Conservation (phyloP, 1,140 invertebrate genomes). For the Pogonomyrmex barbatus region DNA sequence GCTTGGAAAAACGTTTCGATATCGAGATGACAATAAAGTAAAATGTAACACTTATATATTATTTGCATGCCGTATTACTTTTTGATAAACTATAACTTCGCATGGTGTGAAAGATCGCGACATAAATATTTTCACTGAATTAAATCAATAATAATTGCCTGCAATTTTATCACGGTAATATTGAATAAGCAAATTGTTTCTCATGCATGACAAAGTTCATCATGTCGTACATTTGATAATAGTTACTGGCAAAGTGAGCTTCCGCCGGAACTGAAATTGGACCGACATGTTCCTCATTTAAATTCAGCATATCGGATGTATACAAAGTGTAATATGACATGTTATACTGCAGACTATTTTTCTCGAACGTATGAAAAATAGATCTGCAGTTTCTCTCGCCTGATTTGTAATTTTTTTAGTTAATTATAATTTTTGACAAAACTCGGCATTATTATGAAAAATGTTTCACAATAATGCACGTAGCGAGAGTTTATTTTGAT, state of each 20-base stretch:
- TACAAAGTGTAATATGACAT: not conserved
- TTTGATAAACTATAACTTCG: not conserved
- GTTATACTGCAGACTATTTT: not conserved
- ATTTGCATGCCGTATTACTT: not conserved
- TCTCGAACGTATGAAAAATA: not conserved
- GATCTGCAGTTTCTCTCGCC: not conserved
- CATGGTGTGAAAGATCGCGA: not conserved
- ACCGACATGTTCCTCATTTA: slow-evolving; percentile 60
- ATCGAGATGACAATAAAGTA: not conserved
- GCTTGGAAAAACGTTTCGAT: not conserved
- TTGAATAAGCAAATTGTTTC: slow-evolving; percentile 49
- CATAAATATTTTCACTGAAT: not conserved
- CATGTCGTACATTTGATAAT: slow-evolving; percentile 48
- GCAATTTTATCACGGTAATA: slow-evolving; percentile 19
- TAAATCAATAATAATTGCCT: not conserved
- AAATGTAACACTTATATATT: not conserved
- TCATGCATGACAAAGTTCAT: slow-evolving; percentile 49
- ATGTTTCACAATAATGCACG: not conserved
- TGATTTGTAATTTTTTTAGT: not conserved
- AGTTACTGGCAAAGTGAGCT: slow-evolving; percentile 58
- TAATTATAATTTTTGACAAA: not conserved
- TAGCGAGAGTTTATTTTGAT: not conserved
- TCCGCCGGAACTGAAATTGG: slow-evolving; percentile 74
- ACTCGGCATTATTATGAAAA: slow-evolving; percentile 5
- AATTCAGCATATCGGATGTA: slow-evolving; percentile 41